These are phyloP conservation scores for Athalia rosae DNA, from an alignment of 2,888 invertebrate species.

Conservation along the genomic window DNA sequence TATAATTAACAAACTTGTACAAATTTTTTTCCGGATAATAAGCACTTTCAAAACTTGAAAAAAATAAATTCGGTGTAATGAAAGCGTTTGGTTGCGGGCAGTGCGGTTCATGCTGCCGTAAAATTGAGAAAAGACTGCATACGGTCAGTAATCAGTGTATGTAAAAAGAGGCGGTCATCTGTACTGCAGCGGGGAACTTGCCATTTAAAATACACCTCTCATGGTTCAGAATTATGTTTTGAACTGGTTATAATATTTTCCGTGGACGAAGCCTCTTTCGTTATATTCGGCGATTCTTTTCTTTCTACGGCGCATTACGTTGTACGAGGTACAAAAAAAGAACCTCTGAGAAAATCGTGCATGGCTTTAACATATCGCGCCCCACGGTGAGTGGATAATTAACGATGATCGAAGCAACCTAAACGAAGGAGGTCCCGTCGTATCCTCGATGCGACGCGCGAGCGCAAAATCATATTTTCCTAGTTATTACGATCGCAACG, in stretches of 20 bases:
- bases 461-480: background rate
- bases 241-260: background rate
- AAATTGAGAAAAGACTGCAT: slow-evolving; percentile 6
- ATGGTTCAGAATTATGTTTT: no score
- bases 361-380: background rate
- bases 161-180: background rate
- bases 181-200: background rate
- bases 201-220: background rate
- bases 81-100: background rate
- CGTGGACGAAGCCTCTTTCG: background rate
- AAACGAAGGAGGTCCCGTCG: slow-evolving; percentile 18
- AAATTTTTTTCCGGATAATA: no score
- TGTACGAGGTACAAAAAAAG: background rate
- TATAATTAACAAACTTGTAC: no score
- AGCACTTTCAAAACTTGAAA: no score
- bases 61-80: background rate
- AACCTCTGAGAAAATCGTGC: slow-evolving; percentile 30
- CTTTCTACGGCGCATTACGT: no score
- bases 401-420: slow-evolving; percentile 21
- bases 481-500: background rate
- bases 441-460: slow-evolving; percentile 16
- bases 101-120: background rate
- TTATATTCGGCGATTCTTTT: background rate
- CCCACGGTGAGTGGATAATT: slow-evolving; percentile 32
- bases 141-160: background rate